Evolutionary conservation across 2,888 invertebrate genomes (phyloP), one percentile per base, ranked within the genome.

Genomic region (Lordiphosa andalusiaca): DNA sequence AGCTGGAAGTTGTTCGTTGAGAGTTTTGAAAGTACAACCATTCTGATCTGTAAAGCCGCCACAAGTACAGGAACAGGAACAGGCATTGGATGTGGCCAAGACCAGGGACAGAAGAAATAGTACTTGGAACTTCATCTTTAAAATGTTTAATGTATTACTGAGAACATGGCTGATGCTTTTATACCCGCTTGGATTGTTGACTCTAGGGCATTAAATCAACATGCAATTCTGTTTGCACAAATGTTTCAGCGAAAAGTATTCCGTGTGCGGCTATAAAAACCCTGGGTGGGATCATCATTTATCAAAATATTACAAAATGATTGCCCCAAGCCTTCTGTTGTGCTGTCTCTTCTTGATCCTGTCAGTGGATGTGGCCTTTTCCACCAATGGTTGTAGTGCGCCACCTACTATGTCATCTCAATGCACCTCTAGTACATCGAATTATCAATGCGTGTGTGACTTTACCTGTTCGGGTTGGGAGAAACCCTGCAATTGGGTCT

Each of bases 401-500:
- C 39, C 57, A 2, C 50, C 4, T 9, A 50, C 44, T 5, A 3
- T 6, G 0, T 40, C 30, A 12, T 0, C n/a, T 1, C 1, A 0
- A 2, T 62, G 62, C 23, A 10, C 0, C 9, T 1, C 6, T 4
- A 23, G 23, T 16, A 46, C 19, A 1, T 2, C 30, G 4, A 13
- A 30, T 1, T 36, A 49, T 7, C 66, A 65, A 19, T 63, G 66
- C 46, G 46, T 63, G 23, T 63, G 62, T 39, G 62, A 63, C 23
- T 63, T 65, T 13, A 63, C 62, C 40, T 63, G 62, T 19, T 36
- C 62, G 7, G 23, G 39, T 4, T 63, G 62, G 62, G 12, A 55
- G n/a, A 41, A 50, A 7, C 65, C 62, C 39, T 63, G 62, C 57
- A 63, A 63, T 13, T 63, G 62, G 62, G 58, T 44, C 12, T 16